Conservation (phyloP, 2,113 vertebrate genomes). For the Myotis lucifugus region DNA sequence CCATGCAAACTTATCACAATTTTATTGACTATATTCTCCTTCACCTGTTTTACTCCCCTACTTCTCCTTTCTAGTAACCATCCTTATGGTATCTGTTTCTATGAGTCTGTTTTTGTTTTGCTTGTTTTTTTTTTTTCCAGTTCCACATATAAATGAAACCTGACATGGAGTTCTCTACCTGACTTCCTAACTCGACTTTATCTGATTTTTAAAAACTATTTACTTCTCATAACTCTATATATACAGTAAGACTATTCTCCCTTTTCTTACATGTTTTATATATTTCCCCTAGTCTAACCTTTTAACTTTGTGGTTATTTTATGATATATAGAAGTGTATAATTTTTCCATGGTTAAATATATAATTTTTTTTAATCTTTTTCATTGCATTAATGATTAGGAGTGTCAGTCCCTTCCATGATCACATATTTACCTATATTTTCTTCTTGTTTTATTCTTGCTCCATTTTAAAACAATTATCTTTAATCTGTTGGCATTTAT, state of each 20-base stretch:
- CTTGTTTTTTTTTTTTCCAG: background rate
- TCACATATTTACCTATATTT: slow-evolving; percentile 5
- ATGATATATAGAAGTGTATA: background rate
- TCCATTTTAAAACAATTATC: slow-evolving; percentile 17
- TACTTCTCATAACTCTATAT: slow-evolving; percentile 18
- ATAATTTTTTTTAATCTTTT: background rate
- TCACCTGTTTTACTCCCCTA: no score
- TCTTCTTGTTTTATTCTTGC: background rate
- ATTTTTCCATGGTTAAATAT: background rate
- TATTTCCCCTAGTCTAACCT: background rate
- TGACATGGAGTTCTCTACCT: background rate
- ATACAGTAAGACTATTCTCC: background rate
- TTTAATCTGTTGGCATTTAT: background rate
- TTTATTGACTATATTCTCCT: background rate
- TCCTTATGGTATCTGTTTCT: background rate
- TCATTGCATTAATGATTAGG: background rate
- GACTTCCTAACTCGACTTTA: background rate
- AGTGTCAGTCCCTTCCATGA: background rate
- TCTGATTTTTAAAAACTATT: background rate
- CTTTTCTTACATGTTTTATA: background rate
- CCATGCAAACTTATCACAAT: background rate
- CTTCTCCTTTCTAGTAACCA: background rate
- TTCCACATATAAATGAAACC: background rate
- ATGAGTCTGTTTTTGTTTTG: background rate
- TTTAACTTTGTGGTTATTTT: background rate